These are phyloP conservation scores for Propithecus coquereli DNA, from an alignment of 2,113 vertebrate genomes.

Conservation along the genomic window DNA sequence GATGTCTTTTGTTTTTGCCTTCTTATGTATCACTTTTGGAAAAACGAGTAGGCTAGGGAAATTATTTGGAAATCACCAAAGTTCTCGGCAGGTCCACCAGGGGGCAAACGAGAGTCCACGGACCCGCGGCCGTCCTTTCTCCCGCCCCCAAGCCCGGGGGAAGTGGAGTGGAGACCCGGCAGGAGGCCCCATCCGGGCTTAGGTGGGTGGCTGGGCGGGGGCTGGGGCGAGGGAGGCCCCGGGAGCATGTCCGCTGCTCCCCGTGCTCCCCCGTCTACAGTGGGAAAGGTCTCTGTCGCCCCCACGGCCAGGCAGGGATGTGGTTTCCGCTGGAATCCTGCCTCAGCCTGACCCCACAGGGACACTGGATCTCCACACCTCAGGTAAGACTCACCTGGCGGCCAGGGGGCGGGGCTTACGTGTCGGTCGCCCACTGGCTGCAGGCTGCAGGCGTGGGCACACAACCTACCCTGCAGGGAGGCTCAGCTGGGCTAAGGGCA, in stretches of 20 bases:
- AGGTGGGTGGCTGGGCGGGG: no score
- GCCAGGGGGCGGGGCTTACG: background rate
- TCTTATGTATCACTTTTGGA: background rate
- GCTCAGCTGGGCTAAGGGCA: background rate
- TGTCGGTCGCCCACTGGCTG: background rate
- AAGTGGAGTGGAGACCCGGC: background rate
- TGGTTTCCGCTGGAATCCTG: background rate
- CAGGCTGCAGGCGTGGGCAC: background rate
- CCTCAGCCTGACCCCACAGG: background rate
- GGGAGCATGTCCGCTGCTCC: no score
- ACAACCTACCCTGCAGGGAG: accelerated
- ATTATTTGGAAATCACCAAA: background rate
- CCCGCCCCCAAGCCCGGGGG: background rate
- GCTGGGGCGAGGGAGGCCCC: background rate
- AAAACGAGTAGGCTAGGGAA: background rate
- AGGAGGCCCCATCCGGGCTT: background rate
- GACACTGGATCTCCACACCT: background rate
- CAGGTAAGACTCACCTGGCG: background rate
- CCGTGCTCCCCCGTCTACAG: accelerated
- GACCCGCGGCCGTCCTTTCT: background rate
- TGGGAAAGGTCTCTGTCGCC: background rate
- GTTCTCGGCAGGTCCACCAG: background rate
- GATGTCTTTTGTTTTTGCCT: background rate
- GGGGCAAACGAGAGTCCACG: background rate
- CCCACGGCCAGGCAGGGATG: background rate